phyloP scores from a whole-genome alignment of 2,113 vertebrate genomes.

The Empidonax traillii region DNA sequence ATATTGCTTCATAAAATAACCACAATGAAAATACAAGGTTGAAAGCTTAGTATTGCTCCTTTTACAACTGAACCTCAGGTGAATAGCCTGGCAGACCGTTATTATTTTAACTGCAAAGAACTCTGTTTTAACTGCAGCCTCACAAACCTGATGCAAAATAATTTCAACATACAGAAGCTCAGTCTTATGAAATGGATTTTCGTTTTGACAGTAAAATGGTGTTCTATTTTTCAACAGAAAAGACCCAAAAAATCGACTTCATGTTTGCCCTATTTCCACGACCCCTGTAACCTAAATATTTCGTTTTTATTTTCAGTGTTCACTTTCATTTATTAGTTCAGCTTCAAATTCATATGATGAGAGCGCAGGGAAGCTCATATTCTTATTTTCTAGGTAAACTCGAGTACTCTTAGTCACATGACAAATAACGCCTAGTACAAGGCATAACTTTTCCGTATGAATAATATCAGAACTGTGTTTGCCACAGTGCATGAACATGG shows the following conservation, averaged over 20 bases:
- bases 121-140: not conserved
- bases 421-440: constrained; percentile 19
- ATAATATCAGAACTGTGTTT: constrained; percentile 7
- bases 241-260: not conserved
- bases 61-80: not conserved
- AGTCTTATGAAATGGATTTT: not conserved
- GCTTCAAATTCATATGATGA: not conserved
- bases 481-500: not conserved
- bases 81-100: not conserved
- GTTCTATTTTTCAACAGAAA: not conserved
- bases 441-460: constrained; percentile 4
- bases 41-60: constrained; percentile 1
- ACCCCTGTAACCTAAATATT: not conserved
- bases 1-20: constrained; percentile 8
- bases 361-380: not conserved
- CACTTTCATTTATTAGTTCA: not conserved
- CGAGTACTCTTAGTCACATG: not conserved
- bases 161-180: not conserved
- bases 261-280: not conserved
- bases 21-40: not conserved
- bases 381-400: not conserved
- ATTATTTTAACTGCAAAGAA: not conserved
- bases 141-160: not conserved
- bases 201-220: not conserved
- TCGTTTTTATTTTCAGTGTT: not conserved